These are phyloP conservation scores for Noturus placidus DNA, from an alignment of 2,113 vertebrate genomes.

Conservation along the genomic window DNA sequence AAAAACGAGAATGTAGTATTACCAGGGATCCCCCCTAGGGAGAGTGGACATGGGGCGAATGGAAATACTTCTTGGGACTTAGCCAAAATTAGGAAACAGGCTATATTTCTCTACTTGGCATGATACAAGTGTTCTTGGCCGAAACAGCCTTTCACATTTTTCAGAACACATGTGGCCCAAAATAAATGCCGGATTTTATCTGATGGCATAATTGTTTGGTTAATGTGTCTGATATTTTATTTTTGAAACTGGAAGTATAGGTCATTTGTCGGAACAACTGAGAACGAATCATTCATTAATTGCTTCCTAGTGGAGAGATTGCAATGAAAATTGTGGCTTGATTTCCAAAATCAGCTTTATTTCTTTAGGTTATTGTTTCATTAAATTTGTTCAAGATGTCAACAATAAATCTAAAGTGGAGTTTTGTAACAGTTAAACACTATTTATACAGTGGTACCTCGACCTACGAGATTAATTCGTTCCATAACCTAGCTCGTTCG, in stretches of 20 bases:
- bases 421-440: background rate
- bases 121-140: background rate
- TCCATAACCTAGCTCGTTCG: too few relatives aligned
- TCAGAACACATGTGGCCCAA: background rate
- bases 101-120: constrained; percentile 4
- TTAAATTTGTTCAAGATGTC: background rate
- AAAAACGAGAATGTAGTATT: constrained; percentile 14
- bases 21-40: background rate
- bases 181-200: constrained; percentile 29
- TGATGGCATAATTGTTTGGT: background rate
- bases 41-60: background rate
- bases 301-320: background rate
- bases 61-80: constrained; percentile 1
- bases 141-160: background rate
- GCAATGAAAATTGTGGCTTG: background rate
- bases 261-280: background rate
- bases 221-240: background rate
- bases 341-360: background rate
- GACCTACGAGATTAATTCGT: too few relatives aligned
- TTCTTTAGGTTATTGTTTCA: background rate
- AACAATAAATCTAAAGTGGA: background rate
- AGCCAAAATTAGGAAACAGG: background rate
- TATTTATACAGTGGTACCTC: too few relatives aligned
- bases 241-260: background rate
- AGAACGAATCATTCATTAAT: background rate